A percentile compares a stretch with the other conserved stretches of the same genome.
Evolutionary conservation across 2,797 vertebrate genomes (phyloP).

Genomic region (Thamnophis elegans): DNA sequence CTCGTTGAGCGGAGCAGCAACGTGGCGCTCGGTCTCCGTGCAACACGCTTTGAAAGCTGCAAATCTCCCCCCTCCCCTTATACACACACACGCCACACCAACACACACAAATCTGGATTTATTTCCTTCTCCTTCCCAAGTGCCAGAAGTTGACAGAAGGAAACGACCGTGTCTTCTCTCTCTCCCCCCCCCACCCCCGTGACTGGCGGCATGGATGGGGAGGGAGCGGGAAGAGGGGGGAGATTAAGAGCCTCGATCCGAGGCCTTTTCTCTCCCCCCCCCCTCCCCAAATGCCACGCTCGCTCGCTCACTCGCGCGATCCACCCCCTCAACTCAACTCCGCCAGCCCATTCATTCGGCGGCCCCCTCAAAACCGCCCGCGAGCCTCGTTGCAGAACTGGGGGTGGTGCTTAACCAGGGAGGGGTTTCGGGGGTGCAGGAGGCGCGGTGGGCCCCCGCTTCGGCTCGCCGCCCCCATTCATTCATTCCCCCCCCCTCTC

Average conservation of each 20-base stretch:
- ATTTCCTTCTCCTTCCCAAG: neutral
- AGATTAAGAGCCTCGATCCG: neutral
- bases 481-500: neutral
- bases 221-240: neutral
- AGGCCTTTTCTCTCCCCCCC: neutral
- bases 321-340: neutral
- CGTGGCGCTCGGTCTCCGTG: neutral
- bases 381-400: neutral
- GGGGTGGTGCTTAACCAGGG: neutral
- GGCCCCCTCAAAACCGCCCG: neutral
- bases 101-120: neutral
- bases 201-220: neutral
- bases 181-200: neutral
- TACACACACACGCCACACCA: too few species aligned
- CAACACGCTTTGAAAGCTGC: neutral
- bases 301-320: too few species aligned
- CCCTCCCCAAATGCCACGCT: neutral
- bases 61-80: too few species aligned
- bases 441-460: neutral
- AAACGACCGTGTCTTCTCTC: neutral
- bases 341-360: slow-evolving; percentile 6
- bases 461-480: neutral
- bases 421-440: neutral
- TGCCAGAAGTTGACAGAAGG: neutral
- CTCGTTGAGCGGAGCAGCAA: neutral